Evolutionary conservation across 2,888 invertebrate species (phyloP).

Genomic region (Metacarcinus magister): DNA sequence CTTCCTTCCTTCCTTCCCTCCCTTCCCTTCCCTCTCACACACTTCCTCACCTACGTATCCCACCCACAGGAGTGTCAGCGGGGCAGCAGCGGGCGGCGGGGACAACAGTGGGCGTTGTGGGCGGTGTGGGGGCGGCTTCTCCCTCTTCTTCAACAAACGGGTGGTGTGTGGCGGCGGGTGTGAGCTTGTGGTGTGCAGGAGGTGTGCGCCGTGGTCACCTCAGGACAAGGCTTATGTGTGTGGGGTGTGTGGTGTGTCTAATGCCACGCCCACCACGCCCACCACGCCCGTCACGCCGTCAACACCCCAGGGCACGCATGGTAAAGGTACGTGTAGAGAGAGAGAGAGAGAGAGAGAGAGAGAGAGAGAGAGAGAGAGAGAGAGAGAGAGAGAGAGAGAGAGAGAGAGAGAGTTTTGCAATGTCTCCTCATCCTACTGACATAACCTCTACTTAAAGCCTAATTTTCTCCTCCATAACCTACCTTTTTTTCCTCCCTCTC

Average conservation of each 20-base stretch:
- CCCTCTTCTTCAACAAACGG: constrained; percentile 75
- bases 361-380: too few species aligned
- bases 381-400: too few species aligned
- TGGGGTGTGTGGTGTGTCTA: constrained; percentile 35
- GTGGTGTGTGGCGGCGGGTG: constrained; percentile 72
- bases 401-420: too few species aligned
- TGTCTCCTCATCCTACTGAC: not conserved
- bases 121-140: constrained; percentile 69
- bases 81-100: not conserved
- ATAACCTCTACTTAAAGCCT: not conserved
- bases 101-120: constrained; percentile 16
- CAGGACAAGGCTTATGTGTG: constrained; percentile 66
- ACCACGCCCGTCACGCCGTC: constrained; percentile 1
- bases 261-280: not conserved
- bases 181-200: constrained; percentile 65
- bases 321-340: constrained; percentile 44
- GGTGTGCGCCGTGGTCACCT: constrained; percentile 73
- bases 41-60: not conserved
- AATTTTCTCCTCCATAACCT: constrained; percentile 35
- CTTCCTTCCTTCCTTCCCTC: not conserved
- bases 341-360: too few species aligned
- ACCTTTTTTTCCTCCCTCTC: not conserved
- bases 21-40: not conserved
- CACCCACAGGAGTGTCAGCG: constrained; percentile 55
- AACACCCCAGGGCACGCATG: not conserved